Percentiles rank a stretch among this genome's conserved stretches.
Evolutionary conservation across 2,888 invertebrate genomes (phyloP).

Genomic region (Cryptophagus acutangulus): DNA sequence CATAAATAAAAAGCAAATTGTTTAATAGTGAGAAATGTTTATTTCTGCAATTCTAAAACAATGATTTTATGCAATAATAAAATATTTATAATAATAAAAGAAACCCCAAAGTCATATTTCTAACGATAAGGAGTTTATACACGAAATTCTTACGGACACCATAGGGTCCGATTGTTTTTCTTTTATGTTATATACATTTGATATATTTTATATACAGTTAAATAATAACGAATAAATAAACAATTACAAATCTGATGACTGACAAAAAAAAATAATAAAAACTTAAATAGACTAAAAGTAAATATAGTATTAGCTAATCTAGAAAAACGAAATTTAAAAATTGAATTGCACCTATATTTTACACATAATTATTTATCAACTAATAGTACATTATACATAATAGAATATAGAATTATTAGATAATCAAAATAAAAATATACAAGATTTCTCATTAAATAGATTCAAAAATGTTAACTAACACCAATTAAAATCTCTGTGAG

Average conservation of each 20-base stretch:
- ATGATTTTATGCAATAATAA: conserved; percentile 47
- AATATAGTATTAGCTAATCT: too few relatives aligned
- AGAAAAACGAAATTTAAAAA: conserved; percentile 13
- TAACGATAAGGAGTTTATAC: conserved; percentile 38
- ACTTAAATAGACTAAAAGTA: conserved; percentile 13
- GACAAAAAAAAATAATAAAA: conserved; percentile 31
- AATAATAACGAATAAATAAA: conserved; percentile 44
- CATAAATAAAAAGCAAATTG: too few relatives aligned
- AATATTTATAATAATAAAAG: conserved; percentile 46
- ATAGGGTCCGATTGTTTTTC: conserved; percentile 42
- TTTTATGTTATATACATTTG: conserved; percentile 40
- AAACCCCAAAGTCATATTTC: conserved; percentile 45
- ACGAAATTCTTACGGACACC: conserved; percentile 44
- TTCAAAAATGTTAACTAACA: conserved; percentile 34
- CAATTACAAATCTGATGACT: conserved; percentile 15
- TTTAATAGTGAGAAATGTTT: conserved; percentile 42
- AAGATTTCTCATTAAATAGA: conserved; percentile 21
- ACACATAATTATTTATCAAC: conserved; percentile 4
- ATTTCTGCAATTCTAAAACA: conserved; percentile 46
- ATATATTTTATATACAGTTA: conserved; percentile 45
- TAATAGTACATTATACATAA: too few relatives aligned
- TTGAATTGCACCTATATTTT: conserved; percentile 16
- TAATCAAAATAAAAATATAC: conserved; percentile 21
- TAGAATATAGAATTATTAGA: too few relatives aligned
- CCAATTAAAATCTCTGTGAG: conserved; percentile 37